Conservation (phyloP, 2,888 invertebrate genomes). For the Sinodicranocentrus sp. region DNA sequence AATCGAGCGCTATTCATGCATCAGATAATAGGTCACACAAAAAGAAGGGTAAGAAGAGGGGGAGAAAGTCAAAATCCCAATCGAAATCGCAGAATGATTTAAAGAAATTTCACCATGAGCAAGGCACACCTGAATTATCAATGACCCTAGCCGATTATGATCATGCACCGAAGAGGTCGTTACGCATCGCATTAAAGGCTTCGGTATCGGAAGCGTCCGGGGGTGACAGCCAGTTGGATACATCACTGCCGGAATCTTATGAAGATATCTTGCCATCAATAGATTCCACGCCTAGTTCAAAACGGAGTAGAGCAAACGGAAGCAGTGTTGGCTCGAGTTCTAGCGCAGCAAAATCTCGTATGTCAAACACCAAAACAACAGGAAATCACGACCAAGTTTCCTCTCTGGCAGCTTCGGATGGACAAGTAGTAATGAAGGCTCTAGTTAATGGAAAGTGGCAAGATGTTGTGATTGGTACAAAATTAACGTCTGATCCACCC, state of each 20-base stretch:
- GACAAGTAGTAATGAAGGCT: conserved; percentile 66
- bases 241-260: conserved; percentile 7
- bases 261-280: background rate
- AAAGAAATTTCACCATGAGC: background rate
- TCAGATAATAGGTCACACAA: background rate
- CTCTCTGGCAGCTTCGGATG: background rate
- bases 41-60: conserved; percentile 39
- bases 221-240: conserved; percentile 2
- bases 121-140: background rate
- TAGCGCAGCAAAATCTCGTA: background rate
- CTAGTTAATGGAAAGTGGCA: conserved; percentile 59
- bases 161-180: conserved; percentile 50
- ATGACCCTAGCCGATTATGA: conserved; percentile 27
- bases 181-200: conserved; percentile 58
- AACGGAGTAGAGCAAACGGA: conserved; percentile 12
- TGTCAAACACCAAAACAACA: background rate
- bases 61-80: background rate
- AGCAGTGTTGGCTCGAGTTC: too few relatives aligned
- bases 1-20: too few relatives aligned
- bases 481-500: conserved; percentile 15
- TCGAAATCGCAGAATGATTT: background rate
- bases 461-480: conserved; percentile 61
- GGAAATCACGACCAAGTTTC: background rate
- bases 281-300: background rate
- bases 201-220: conserved; percentile 36